Conservation (phyloP, 2,113 vertebrate genomes). For the Cheirogaleus medius region DNA sequence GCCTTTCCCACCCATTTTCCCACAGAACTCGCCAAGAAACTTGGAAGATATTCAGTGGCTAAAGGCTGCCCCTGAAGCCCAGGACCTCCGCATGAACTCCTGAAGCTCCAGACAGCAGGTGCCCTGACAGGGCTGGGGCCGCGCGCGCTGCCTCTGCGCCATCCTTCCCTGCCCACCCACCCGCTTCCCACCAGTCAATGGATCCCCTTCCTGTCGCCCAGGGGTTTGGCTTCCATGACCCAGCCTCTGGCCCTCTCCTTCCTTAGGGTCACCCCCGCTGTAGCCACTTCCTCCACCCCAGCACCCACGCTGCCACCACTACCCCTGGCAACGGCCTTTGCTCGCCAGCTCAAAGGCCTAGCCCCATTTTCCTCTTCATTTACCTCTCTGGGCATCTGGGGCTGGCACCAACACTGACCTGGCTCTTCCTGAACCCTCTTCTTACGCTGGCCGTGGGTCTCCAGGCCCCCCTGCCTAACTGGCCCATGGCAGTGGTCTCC, state of each 20-base stretch:
- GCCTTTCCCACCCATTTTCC: background rate
- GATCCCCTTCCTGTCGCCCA: background rate
- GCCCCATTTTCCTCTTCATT: background rate
- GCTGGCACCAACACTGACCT: background rate
- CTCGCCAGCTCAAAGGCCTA: background rate
- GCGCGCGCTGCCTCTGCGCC: fast-evolving
- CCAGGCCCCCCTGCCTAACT: background rate
- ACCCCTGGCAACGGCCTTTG: fast-evolving
- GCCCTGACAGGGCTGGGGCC: background rate
- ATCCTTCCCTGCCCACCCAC: background rate
- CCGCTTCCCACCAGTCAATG: background rate
- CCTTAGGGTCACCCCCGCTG: fast-evolving
- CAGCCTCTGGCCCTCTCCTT: background rate
- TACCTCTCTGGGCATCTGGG: background rate
- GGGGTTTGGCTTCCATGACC: background rate
- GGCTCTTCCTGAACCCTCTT: background rate
- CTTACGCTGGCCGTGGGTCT: too few relatives aligned
- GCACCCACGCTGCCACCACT: background rate
- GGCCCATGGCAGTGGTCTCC: too few relatives aligned
- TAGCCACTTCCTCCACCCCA: background rate
- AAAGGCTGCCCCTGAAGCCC: background rate
- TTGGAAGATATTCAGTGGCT: background rate
- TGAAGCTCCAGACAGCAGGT: background rate
- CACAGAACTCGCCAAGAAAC: background rate
- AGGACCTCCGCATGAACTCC: background rate